A percentile compares a stretch with the other conserved stretches of the same genome.
Evolutionary conservation across 1,140 invertebrate genomes (phyloP).

Genomic region (Lasioglossum albipes): DNA sequence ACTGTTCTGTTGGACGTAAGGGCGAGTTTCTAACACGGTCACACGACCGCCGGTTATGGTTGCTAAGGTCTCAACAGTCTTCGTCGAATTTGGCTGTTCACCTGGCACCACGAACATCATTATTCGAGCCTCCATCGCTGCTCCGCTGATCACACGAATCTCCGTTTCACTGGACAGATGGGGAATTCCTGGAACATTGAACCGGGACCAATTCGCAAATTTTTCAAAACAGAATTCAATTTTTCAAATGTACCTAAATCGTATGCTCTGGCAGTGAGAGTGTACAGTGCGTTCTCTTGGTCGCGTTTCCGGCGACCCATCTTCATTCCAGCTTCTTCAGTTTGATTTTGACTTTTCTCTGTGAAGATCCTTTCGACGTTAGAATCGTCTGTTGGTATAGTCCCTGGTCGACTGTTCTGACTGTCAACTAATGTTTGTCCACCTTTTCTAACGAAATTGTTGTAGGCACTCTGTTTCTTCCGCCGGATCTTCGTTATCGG

Average conservation of each 20-base stretch:
- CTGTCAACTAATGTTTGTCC: neutral
- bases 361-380: too few species aligned
- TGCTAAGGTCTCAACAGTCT: conserved; percentile 86
- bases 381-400: neutral
- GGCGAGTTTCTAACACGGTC: conserved; percentile 86
- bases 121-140: conserved; percentile 82
- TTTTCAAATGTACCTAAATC: conserved; percentile 83
- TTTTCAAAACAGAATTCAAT: too few species aligned
- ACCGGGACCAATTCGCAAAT: neutral
- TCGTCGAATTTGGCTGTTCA: conserved; percentile 85
- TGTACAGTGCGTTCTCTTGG: conserved; percentile 81
- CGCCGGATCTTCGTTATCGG: conserved; percentile 77
- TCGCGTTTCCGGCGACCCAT: conserved; percentile 74
- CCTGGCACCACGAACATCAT: conserved; percentile 90
- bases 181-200: conserved; percentile 81
- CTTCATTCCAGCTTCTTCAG: neutral
- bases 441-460: conserved; percentile 27
- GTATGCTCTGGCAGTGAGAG: conserved; percentile 87
- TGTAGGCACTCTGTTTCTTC: conserved; percentile 62
- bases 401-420: neutral
- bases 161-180: conserved; percentile 84
- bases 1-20: conserved; percentile 80
- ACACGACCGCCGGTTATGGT: conserved; percentile 89
- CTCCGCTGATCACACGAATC: conserved; percentile 86
- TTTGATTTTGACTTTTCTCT: neutral